phyloP scores from a whole-genome alignment of 2,888 invertebrate species.

The Orthonevra nobilis region DNA sequence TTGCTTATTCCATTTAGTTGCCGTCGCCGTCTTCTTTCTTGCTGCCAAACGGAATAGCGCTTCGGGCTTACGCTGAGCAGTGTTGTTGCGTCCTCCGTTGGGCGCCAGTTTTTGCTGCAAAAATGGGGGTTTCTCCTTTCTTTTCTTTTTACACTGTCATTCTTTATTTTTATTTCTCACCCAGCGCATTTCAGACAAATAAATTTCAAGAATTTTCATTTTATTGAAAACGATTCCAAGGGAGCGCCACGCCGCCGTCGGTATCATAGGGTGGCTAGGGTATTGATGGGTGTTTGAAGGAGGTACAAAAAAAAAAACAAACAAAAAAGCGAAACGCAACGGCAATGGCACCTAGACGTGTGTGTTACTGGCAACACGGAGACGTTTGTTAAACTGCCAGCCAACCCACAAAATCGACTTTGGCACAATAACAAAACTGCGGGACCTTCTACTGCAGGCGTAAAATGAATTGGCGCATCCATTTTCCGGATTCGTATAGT shows the following conservation, averaged over 20 bases:
- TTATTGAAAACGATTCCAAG: conserved; percentile 69
- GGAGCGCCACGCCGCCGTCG: conserved; percentile 2
- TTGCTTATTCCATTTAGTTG: conserved; percentile 64
- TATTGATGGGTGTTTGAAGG: not conserved
- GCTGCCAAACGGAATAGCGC: not conserved
- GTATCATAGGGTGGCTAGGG: not conserved
- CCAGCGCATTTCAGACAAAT: conserved; percentile 68
- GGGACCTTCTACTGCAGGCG: conserved; percentile 7
- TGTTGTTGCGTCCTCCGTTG: conserved; percentile 52
- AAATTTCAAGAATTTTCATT: conserved; percentile 70
- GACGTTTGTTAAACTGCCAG: conserved; percentile 1
- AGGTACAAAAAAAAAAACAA: too few relatives aligned
- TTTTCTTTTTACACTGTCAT: conserved; percentile 45
- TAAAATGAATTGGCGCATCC: conserved; percentile 25
- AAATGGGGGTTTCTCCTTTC: conserved; percentile 11
- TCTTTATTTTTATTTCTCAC: conserved; percentile 68
- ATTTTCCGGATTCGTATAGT: conserved; percentile 1
- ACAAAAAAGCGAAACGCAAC: conserved; percentile 56
- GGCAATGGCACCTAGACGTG: conserved; percentile 41
- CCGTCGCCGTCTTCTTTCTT: conserved; percentile 8
- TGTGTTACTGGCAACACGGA: not conserved
- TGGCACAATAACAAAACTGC: conserved; percentile 19
- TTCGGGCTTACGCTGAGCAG: conserved; percentile 4
- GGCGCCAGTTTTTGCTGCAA: conserved; percentile 42
- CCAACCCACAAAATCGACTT: conserved; percentile 19